Evolutionary conservation across 2,113 vertebrate species (phyloP).

Genomic region (Psittacula cyanocephala): DNA sequence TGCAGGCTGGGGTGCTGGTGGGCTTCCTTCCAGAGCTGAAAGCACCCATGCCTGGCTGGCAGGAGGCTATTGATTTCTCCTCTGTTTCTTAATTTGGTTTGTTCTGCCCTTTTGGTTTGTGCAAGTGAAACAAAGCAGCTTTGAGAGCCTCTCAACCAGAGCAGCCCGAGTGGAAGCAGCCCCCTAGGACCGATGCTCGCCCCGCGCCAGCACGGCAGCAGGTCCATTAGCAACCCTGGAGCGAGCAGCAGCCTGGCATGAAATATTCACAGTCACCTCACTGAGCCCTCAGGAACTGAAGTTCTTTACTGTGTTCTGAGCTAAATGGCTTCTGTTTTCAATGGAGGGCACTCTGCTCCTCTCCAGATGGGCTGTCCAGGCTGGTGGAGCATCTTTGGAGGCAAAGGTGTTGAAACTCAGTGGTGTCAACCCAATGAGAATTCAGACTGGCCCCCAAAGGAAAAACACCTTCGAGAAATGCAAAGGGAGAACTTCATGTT

Average conservation of each 20-base stretch:
- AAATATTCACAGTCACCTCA: background rate
- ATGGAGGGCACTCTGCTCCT: fast-evolving
- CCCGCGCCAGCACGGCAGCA: background rate
- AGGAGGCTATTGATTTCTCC: background rate
- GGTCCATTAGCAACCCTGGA: background rate
- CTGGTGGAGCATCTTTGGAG: background rate
- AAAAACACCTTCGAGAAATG: background rate
- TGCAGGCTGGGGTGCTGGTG: fast-evolving
- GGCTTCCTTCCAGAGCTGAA: background rate
- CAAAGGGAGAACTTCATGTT: background rate
- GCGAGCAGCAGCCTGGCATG: background rate
- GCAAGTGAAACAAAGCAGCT: background rate
- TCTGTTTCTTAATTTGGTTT: background rate
- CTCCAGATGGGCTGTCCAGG: fast-evolving
- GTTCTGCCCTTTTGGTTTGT: background rate
- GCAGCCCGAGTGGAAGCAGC: background rate
- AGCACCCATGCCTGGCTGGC: background rate
- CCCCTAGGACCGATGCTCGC: fast-evolving
- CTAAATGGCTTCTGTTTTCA: background rate
- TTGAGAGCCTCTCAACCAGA: background rate
- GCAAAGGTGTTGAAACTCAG: background rate
- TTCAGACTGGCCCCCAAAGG: background rate
- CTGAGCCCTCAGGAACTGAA: background rate
- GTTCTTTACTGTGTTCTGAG: background rate
- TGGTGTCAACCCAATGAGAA: fast-evolving